Base-by-base conservation (phyloP, 2,113 vertebrate species). In the Psophia crepitans region DNA sequence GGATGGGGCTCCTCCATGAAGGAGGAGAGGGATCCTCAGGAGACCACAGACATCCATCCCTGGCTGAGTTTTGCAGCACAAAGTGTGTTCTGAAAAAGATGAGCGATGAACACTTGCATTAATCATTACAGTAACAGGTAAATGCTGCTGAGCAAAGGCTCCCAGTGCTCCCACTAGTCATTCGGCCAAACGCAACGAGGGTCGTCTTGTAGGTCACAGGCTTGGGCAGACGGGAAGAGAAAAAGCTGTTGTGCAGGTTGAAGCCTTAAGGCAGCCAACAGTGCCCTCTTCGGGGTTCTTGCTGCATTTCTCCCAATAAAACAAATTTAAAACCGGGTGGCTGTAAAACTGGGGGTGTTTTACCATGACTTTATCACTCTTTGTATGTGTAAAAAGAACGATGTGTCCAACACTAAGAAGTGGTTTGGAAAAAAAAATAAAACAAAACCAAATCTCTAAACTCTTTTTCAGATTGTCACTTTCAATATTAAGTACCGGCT, bases 251-350 rank as follows among this genome's bases (percentile, higher is more conserved):
- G 14, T 46, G 24, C 30, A 49, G 18, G 22, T 46, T 21, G 4
- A 41, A 60, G 35, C 20, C 41, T 85, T 85, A 69, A 41, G 28
- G 37, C 26, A 64, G 89, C 28, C 87, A 92, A 74, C 94, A 91
- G 73, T 91, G 96, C 84, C 96, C 93, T 97, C 97, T 89, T 70
- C 65, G 93, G 97, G 87, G 14, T 5, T 46, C 7, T 24, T 60
- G 24, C 37, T 60, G 70, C 87, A 74, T 78, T 88, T 63, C 66
- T 89, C 2, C 19, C 49, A 12, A 37, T 17, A n/a, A 57, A 85
- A 11, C 13, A 6, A n/a, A n/a, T 28, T 73, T n/a, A 14, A 70
- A 74, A 71, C 8, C 37, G 3, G 20, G 8, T 9, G 53, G 4
- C 74, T 51, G 16, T 14, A 39, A 39, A 70, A 58, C n/a, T 2